Conservation (phyloP, 2,888 invertebrate species). For the Ferdinandea cuprea region DNA sequence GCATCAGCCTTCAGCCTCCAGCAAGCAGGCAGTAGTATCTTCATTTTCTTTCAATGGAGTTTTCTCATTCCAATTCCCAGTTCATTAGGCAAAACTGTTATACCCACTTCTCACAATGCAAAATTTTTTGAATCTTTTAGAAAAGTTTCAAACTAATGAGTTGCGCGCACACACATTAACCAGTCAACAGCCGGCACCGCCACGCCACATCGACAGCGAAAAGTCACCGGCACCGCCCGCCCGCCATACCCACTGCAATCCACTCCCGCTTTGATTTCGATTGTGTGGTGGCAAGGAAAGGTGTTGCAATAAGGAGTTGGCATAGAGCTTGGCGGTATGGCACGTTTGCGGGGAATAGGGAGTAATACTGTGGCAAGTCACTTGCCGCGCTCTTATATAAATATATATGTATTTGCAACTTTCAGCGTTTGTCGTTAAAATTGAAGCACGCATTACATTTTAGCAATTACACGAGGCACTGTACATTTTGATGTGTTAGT, state of each 20-base stretch:
- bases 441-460: conserved; percentile 66
- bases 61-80: conserved; percentile 57
- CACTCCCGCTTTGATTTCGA: conserved; percentile 4
- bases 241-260: conserved; percentile 12
- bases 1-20: not conserved
- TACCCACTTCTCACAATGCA: conserved; percentile 53
- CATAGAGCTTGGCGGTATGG: conserved; percentile 8
- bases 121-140: conserved; percentile 7
- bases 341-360: conserved; percentile 27
- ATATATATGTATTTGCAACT: not conserved
- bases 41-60: conserved; percentile 13
- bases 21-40: not conserved
- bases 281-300: conserved; percentile 29
- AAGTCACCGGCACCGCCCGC: conserved; percentile 12
- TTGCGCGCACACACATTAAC: conserved; percentile 22
- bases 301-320: conserved; percentile 49
- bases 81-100: conserved; percentile 52
- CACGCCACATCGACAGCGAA: conserved; percentile 17
- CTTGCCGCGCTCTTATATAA: not conserved
- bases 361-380: conserved; percentile 13
- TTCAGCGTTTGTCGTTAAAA: conserved; percentile 24
- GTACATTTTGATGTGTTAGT: conserved; percentile 67
- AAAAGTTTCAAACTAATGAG: conserved; percentile 22
- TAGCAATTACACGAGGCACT: conserved; percentile 57
- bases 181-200: conserved; percentile 1